Base-by-base conservation (phyloP, 2,888 invertebrate species). In the Morpho achilles region DNA sequence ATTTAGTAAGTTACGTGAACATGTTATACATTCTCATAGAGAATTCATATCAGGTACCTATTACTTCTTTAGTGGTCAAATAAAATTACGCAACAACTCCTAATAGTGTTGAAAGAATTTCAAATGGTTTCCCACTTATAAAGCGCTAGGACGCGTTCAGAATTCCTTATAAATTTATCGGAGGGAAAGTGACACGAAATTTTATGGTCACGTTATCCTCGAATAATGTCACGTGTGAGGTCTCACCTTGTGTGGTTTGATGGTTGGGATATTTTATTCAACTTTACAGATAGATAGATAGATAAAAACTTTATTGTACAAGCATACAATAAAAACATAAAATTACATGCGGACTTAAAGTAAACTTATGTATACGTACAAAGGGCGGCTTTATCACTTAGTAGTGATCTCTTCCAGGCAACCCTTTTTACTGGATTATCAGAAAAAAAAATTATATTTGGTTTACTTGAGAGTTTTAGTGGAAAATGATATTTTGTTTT, bases 181-280 rank as follows among this genome's bases (percentile, higher is more conserved):
- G 41, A 61, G 67, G 64, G 67, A 67, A 67, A 67, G 67, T 64
- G 46, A 55, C 51, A 46, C 42, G 45, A 10, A 39, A 48, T 56
- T 58, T 46, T 61, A 62, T 60, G 52, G 58, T 58, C 52, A 62
- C 62, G 54, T 53, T 58, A 47, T 54, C 53, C 51, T 62, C 41
- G 23, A 53, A 56, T 42, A 42, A 47, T 40, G 51, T 52, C 48
- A 53, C 22, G 50, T 54, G 60, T 51, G 56, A 47, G 47, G 56
- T 56, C n/a, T 47, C 22, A 7, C 43, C 5, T 9, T 53, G 48
- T 49, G 47, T 49, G 42, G 49, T 16, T 52, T 41, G 0, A 39
- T n/a, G 23, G 40, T 43, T 50, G 2, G 7, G 10, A 3, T 44
- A 16, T 42, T 41, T 48, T 32, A 32, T 32, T 32, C 5, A 5